Conservation (phyloP, 1,140 invertebrate species). For the Leptinotarsa texana region DNA sequence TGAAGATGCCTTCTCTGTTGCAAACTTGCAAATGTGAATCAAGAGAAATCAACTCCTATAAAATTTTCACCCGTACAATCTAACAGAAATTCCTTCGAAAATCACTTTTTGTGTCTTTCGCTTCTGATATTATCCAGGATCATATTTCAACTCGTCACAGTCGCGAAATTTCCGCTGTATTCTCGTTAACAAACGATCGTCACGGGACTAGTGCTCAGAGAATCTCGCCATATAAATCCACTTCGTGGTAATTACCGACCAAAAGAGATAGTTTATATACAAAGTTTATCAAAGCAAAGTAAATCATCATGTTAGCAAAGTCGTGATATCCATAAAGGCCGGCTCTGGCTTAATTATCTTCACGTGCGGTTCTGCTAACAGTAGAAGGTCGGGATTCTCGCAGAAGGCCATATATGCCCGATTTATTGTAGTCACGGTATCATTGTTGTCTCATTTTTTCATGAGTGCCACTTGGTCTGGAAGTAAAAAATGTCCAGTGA, state of each 20-base stretch:
- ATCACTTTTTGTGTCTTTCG: not conserved
- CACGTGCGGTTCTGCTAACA: constrained; percentile 48
- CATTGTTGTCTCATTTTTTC: constrained; percentile 40
- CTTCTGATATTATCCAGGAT: not conserved
- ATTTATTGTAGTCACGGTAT: constrained; percentile 45
- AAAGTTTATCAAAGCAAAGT: constrained; percentile 48
- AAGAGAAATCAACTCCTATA: too few relatives aligned
- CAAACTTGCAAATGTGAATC: too few relatives aligned
- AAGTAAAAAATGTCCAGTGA: too few relatives aligned
- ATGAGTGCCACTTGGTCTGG: not conserved
- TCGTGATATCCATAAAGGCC: constrained; percentile 50
- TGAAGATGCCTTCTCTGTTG: too few relatives aligned
- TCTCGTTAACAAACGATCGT: constrained; percentile 17
- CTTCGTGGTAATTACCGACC: constrained; percentile 19
- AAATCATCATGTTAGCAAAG: constrained; percentile 44
- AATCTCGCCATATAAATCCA: constrained; percentile 13
- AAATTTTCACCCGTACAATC: too few relatives aligned
- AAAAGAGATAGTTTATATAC: constrained; percentile 29
- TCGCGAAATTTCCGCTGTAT: constrained; percentile 4
- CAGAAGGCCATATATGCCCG: constrained; percentile 42
- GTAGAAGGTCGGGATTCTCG: constrained; percentile 29
- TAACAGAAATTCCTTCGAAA: too few relatives aligned
- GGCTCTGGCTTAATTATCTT: constrained; percentile 48
- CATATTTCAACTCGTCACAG: not conserved
- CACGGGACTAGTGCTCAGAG: constrained; percentile 12